A percentile compares a stretch with the other conserved stretches of the same genome.
Evolutionary conservation across 2,113 vertebrate genomes (phyloP).

Genomic region (Callaeas wilsoni): DNA sequence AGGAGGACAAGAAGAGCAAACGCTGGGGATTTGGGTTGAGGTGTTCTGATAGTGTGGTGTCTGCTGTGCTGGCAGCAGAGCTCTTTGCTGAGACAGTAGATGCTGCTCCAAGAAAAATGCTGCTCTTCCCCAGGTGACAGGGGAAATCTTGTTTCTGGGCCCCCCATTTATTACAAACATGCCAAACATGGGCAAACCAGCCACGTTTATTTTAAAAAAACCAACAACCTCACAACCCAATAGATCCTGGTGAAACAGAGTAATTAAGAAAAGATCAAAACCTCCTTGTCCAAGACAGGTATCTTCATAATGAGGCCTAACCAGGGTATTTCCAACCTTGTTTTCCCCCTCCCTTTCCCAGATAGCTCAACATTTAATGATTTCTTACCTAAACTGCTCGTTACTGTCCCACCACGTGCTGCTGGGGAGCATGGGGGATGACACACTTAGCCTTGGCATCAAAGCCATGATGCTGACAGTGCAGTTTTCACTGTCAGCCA

Average conservation of each 20-base stretch:
- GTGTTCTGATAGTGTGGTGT: not conserved
- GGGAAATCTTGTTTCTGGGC: not conserved
- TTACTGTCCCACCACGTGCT: not conserved
- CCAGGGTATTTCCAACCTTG: not conserved
- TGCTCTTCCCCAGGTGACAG: not conserved
- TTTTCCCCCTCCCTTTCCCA: not conserved
- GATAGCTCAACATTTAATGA: not conserved
- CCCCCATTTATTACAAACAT: not conserved
- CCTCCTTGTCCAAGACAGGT: not conserved
- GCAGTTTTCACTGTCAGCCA: conserved; percentile 26
- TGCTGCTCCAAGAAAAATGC: not conserved
- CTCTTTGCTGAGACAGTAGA: not conserved
- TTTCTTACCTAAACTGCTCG: not conserved
- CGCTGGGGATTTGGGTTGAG: not conserved
- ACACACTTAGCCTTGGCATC: conserved; percentile 3
- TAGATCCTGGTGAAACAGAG: not conserved
- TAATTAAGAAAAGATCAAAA: not conserved
- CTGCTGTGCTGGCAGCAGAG: not conserved
- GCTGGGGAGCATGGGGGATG: not conserved
- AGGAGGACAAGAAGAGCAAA: not conserved
- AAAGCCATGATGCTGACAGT: conserved; percentile 37
- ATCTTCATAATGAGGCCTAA: not conserved
- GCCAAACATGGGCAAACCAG: not conserved
- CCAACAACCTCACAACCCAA: not conserved
- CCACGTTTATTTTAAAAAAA: not conserved